Evolutionary conservation across 2,888 invertebrate species (phyloP).

Genomic region (Cabera pusaria): DNA sequence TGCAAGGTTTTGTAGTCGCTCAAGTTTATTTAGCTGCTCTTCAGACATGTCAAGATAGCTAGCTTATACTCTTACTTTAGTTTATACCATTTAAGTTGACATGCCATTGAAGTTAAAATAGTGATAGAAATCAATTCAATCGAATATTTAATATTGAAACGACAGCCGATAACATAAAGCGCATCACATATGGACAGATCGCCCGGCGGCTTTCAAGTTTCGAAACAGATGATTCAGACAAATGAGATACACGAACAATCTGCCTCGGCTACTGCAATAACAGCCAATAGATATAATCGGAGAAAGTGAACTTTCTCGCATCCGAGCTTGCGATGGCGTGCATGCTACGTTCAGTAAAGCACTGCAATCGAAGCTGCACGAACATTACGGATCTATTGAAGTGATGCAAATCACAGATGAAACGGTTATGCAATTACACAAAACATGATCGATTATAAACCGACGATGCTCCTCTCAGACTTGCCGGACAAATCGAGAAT

Average conservation of each 20-base stretch:
- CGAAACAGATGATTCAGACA: constrained; percentile 27
- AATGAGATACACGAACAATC: constrained; percentile 27
- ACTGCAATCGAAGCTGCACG: constrained; percentile 30
- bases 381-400: constrained; percentile 6
- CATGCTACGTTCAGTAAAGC: constrained; percentile 32
- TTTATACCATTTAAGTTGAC: too few species aligned
- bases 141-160: constrained; percentile 11
- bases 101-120: too few species aligned
- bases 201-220: constrained; percentile 17
- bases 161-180: constrained; percentile 4
- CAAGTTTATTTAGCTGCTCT: too few species aligned
- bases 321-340: constrained; percentile 44
- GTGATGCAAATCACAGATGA: constrained; percentile 23
- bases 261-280: constrained; percentile 28
- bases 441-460: constrained; percentile 19
- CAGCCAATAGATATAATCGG: constrained; percentile 41
- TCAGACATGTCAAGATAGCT: too few species aligned
- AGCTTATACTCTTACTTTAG: too few species aligned
- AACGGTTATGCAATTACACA: constrained; percentile 28
- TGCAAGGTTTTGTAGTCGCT: too few species aligned
- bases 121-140: too few species aligned
- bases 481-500: constrained; percentile 20
- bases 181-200: constrained; percentile 10
- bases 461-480: constrained; percentile 18
- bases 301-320: constrained; percentile 73